Evolutionary conservation across 2,797 vertebrate species (phyloP).

Genomic region (Threskiornis aethiopicus): DNA sequence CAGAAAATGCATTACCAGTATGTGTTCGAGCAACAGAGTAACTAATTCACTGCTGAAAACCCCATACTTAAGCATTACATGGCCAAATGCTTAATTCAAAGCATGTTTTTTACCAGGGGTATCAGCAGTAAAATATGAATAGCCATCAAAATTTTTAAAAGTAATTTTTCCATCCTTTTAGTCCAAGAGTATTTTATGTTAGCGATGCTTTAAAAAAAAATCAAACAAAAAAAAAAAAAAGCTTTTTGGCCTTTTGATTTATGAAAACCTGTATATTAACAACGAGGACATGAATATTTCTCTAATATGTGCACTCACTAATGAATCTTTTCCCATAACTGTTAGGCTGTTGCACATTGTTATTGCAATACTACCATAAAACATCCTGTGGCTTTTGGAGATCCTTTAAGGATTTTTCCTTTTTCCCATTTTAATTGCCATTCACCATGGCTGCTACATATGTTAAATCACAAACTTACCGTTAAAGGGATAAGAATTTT

Average conservation of each 20-base stretch:
- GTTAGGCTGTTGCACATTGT: neutral
- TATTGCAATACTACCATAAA: neutral
- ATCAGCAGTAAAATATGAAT: conserved; percentile 15
- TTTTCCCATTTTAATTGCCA: conserved; percentile 41
- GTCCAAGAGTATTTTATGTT: neutral
- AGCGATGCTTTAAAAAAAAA: neutral
- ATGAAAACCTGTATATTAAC: conserved; percentile 16
- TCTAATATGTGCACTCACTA: conserved; percentile 30
- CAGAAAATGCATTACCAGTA: neutral
- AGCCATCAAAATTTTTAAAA: neutral
- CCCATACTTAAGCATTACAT: neutral
- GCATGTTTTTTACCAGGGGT: neutral
- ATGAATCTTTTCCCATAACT: neutral
- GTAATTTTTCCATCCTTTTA: neutral
- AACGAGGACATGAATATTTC: conserved; percentile 3
- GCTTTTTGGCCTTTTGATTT: neutral
- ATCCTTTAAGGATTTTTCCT: neutral
- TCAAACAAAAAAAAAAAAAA: neutral
- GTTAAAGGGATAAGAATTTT: neutral
- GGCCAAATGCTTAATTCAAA: neutral
- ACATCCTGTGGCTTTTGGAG: neutral
- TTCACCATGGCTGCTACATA: neutral
- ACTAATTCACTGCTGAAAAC: neutral
- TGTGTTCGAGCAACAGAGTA: neutral
- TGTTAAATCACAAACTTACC: neutral